These are phyloP conservation scores for Neelides sp. DNA, from an alignment of 1,140 invertebrate species.

Conservation along the genomic window DNA sequence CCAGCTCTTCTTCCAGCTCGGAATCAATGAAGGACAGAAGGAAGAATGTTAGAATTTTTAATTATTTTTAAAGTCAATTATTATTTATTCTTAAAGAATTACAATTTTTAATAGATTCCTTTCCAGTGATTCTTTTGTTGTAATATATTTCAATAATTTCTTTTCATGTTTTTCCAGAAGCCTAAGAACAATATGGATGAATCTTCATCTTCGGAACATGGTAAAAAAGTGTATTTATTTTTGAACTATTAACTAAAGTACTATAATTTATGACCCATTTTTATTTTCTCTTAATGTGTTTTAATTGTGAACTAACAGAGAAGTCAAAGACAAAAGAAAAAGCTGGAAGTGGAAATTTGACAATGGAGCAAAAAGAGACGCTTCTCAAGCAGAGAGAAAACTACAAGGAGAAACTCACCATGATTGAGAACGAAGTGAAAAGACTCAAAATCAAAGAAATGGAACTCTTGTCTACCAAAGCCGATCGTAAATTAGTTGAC, in stretches of 20 bases:
- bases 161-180: no score
- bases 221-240: not conserved
- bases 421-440: conserved; percentile 19
- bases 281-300: not conserved
- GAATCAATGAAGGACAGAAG: not conserved
- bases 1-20: conserved; percentile 10
- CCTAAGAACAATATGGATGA: no score
- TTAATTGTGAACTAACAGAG: conserved; percentile 6
- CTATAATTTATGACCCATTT: no score
- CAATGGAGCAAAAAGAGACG: conserved; percentile 11
- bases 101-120: no score
- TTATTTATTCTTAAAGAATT: no score
- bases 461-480: conserved; percentile 9
- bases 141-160: no score
- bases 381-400: conserved; percentile 12
- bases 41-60: conserved; percentile 10
- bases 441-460: conserved; percentile 14
- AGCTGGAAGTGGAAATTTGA: not conserved
- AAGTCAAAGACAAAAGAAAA: conserved; percentile 5
- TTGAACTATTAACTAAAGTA: not conserved
- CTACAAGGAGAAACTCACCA: conserved; percentile 15
- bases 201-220: conserved; percentile 23
- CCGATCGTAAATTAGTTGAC: conserved; percentile 14
- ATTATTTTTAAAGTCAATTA: no score
- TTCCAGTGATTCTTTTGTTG: no score